Base-by-base conservation (phyloP, 2,113 vertebrate species). In the Melanerpes formicivorus region DNA sequence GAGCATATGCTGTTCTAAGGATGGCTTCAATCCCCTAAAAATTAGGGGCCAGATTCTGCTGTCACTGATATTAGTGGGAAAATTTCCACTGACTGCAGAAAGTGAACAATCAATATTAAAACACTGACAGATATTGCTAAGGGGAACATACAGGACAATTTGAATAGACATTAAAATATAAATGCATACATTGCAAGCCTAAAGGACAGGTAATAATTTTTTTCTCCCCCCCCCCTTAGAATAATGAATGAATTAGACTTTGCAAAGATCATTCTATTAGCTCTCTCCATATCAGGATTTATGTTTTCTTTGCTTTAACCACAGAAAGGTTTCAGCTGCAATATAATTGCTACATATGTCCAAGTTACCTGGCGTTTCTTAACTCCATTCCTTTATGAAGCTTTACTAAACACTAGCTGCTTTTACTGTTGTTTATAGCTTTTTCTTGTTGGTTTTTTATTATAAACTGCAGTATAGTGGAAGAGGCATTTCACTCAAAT, bases 1-100 rank as follows among this genome's bases (percentile, higher is more conserved):
- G 75, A 92, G 80, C 59, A 80, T 88, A 88, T 34, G 30, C 34
- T 94, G 12, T 82, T 93, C 50, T 90, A 94, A 95, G 91, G 88
- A 90, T 81, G 70, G 58, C 67, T 94, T 90, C 86, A 91, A n/a
- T 94, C 80, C 84, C 83, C 78, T 85, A 73, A 96, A 96, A 97
- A 72, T 74, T 37, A 87, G 44, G 71, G 27, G 9, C 30, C 73
- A 79, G 32, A 70, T 90, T 84, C 69, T 95, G 18, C 66, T 65
- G 15, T 40, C 90, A 77, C 22, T 92, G 69, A 32, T 94, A 58
- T 88, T 81, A 91, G 66, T 67, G 64, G 83, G 73, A 93, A 93
- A 77, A 95, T 64, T 93, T 91, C 27, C 63, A 84, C 27, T 48
- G 22, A 80, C 60, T 84, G 29, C 40, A 80, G 55, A 54, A 82